Evolutionary conservation across 2,113 vertebrate species (phyloP).

Genomic region (Gracilinanus agilis): DNA sequence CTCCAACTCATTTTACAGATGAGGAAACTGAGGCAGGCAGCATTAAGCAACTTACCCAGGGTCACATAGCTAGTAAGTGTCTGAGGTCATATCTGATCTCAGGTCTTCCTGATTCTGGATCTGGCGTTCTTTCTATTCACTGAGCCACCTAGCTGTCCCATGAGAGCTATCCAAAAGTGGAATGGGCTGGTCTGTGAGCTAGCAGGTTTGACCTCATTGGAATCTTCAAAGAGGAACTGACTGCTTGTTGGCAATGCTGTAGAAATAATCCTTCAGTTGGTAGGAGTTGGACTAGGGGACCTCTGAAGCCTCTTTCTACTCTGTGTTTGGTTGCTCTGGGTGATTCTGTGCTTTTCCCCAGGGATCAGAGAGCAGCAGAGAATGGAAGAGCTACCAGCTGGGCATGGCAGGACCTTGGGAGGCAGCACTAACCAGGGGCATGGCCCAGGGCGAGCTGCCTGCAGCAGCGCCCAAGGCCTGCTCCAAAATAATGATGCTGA

Average conservation of each 20-base stretch:
- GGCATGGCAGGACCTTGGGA: background rate
- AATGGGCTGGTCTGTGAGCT: background rate
- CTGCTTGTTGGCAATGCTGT: background rate
- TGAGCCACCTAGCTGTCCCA: no score
- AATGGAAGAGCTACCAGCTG: background rate
- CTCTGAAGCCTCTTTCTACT: background rate
- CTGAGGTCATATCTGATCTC: no score
- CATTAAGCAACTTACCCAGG: no score
- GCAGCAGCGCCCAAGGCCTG: background rate
- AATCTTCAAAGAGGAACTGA: background rate
- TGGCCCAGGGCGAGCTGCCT: background rate
- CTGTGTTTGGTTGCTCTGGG: background rate
- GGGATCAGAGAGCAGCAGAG: background rate
- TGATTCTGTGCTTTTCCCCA: background rate
- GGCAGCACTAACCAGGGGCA: background rate
- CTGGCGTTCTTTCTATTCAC: no score
- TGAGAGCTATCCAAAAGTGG: background rate
- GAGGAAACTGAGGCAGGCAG: no score
- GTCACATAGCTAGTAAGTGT: no score
- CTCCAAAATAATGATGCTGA: background rate
- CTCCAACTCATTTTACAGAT: no score
- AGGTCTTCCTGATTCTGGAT: no score
- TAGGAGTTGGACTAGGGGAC: background rate
- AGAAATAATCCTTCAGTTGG: background rate
- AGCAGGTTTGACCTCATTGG: background rate